A percentile compares a stretch with the other conserved stretches of the same genome.
phyloP scores from a whole-genome alignment of 2,888 invertebrate species.

The Spilarctia lutea region DNA sequence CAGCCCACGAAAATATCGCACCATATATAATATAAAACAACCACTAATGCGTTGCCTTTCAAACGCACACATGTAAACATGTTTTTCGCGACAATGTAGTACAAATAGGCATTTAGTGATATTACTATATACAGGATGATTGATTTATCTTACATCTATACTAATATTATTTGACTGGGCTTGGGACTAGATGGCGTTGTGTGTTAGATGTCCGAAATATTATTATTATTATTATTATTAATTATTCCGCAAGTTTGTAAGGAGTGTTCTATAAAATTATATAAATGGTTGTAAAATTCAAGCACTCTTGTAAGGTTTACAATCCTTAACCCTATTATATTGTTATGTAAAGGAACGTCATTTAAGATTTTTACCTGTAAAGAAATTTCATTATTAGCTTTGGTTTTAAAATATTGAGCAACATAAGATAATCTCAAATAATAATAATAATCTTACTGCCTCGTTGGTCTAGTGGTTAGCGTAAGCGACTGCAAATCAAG shows the following conservation, averaged over 20 bases:
- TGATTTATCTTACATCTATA: not conserved
- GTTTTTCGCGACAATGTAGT: constrained; percentile 15
- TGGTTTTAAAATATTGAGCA: not conserved
- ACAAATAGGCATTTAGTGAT: constrained; percentile 11
- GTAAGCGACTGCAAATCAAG: too few species aligned
- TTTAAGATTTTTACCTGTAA: not conserved
- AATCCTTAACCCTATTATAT: not conserved
- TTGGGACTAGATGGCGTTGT: too few species aligned
- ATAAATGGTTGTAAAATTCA: not conserved
- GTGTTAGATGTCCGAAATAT: too few species aligned
- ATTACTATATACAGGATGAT: constrained; percentile 14
- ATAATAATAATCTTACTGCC: too few species aligned
- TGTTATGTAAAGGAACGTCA: not conserved
- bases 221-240: too few species aligned
- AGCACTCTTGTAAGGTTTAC: not conserved
- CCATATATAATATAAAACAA: constrained; percentile 6
- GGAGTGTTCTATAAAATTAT: not conserved
- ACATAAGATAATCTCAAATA: not conserved
- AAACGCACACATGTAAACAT: constrained; percentile 19
- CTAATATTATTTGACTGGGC: too few species aligned
- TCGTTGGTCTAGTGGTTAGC: too few species aligned
- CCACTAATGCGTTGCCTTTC: constrained; percentile 10
- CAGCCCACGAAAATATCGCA: constrained; percentile 14
- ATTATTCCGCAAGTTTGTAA: not conserved
- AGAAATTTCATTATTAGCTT: not conserved